Evolutionary conservation across 2,797 vertebrate species (phyloP).

Genomic region (Vireo griseus): DNA sequence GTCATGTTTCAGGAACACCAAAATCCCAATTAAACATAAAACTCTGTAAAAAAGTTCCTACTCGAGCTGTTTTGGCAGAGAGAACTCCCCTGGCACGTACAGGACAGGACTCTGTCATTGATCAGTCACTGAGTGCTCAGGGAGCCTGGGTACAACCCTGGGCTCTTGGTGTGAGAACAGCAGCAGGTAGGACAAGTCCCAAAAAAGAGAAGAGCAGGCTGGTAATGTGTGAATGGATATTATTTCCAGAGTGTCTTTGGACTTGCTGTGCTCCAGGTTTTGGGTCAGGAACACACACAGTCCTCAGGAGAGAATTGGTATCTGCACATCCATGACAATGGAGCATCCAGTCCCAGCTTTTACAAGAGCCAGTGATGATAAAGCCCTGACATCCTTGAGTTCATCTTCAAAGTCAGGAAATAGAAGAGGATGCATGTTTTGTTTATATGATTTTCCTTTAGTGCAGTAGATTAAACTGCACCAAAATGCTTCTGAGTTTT

Average conservation of each 20-base stretch:
- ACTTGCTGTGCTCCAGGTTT: constrained; percentile 38
- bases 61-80: not conserved
- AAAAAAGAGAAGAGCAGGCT: not conserved
- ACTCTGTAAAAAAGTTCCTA: not conserved
- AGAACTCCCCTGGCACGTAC: not conserved
- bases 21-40: not conserved
- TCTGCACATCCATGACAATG: constrained; percentile 52
- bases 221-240: constrained; percentile 32
- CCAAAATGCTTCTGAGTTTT: not conserved
- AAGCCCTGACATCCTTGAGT: constrained; percentile 7
- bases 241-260: constrained; percentile 1
- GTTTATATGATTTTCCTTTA: not conserved
- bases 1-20: not conserved
- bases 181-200: not conserved
- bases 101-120: not conserved
- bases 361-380: constrained; percentile 8
- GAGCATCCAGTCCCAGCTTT: constrained; percentile 15
- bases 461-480: not conserved
- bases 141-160: not conserved
- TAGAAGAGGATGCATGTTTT: not conserved
- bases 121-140: not conserved
- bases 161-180: not conserved
- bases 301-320: constrained; percentile 41
- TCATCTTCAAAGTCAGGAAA: constrained; percentile 40
- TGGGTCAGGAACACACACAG: constrained; percentile 8